phyloP scores from a whole-genome alignment of 2,797 vertebrate species.

The Darevskia nairensis region DNA sequence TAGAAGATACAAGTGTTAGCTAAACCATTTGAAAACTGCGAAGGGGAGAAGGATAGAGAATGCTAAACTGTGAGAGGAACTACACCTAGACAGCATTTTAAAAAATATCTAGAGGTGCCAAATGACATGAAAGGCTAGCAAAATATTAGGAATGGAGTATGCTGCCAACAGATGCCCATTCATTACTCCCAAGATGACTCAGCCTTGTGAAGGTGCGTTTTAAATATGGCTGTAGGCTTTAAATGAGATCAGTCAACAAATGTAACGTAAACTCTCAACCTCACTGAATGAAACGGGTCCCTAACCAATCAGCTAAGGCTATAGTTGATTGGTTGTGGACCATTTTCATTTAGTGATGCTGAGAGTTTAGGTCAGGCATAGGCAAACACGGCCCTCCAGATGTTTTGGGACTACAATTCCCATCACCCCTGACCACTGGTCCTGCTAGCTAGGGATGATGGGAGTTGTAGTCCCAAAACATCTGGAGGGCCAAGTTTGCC shows the following conservation, averaged over 20 bases:
- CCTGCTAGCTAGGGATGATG: too few relatives aligned
- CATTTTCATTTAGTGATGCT: not conserved
- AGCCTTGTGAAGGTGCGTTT: not conserved
- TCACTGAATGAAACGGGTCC: too few relatives aligned
- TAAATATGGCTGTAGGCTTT: not conserved
- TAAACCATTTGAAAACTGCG: conserved; percentile 37
- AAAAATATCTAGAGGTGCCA: not conserved
- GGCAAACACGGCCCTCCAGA: too few relatives aligned
- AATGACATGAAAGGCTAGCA: not conserved
- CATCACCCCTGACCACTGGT: too few relatives aligned
- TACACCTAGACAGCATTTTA: not conserved
- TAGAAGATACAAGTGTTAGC: conserved; percentile 14
- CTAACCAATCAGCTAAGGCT: too few relatives aligned
- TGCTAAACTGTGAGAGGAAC: not conserved
- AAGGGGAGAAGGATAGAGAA: not conserved
- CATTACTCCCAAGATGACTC: not conserved
- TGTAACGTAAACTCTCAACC: too few relatives aligned
- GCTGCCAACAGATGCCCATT: not conserved
- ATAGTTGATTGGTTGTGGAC: not conserved
- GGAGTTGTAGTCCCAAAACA: too few relatives aligned
- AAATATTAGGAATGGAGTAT: conserved; percentile 16
- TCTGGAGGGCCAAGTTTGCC: too few relatives aligned
- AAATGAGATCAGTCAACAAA: not conserved
- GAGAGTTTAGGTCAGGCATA: not conserved
- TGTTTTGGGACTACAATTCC: too few relatives aligned